A percentile compares a stretch with the other conserved stretches of the same genome.
Evolutionary conservation across 1,140 invertebrate genomes (phyloP).

Genomic region (Drosophila simulans): DNA sequence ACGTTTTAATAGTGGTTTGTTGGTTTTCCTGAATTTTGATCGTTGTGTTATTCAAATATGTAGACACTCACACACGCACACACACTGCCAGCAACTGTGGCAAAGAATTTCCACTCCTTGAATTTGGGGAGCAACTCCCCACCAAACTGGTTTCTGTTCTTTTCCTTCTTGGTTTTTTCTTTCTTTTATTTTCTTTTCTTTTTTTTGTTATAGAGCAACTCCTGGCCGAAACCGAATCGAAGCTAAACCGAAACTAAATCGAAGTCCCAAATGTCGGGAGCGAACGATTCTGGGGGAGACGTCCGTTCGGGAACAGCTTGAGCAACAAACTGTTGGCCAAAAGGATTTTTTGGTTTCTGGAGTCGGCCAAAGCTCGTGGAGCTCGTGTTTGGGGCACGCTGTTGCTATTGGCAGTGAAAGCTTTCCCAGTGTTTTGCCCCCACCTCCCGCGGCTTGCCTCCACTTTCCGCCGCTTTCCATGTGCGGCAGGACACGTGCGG

Average conservation of each 20-base stretch:
- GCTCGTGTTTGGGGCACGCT: conserved; percentile 67
- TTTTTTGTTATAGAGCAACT: conserved; percentile 24
- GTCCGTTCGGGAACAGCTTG: conserved; percentile 70
- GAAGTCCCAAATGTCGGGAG: conserved; percentile 22
- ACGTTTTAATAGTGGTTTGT: conserved; percentile 5
- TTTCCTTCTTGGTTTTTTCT: neutral
- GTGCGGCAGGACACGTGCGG: conserved; percentile 60
- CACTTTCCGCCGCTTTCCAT: conserved; percentile 1
- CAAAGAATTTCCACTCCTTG: conserved; percentile 29
- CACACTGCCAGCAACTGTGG: conserved; percentile 20
- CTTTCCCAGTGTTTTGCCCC: conserved; percentile 4
- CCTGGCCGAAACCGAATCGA: conserved; percentile 24
- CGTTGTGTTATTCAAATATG: conserved; percentile 48
- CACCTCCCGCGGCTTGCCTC: conserved; percentile 4
- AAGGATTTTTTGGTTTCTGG: conserved; percentile 38
- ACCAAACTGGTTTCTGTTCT: conserved; percentile 18
- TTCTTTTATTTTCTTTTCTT: conserved; percentile 18
- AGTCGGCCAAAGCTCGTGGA: conserved; percentile 64
- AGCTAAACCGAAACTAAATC: conserved; percentile 30
- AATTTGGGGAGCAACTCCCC: conserved; percentile 20
- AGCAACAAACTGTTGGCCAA: conserved; percentile 77
- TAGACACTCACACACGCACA: conserved; percentile 33
- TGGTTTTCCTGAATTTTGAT: conserved; percentile 36
- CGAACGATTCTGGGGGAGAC: conserved; percentile 38
- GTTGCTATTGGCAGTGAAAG: conserved; percentile 63